These are phyloP conservation scores for Siphonodentalium dalli DNA, from an alignment of 2,888 invertebrate species.

Conservation along the genomic window DNA sequence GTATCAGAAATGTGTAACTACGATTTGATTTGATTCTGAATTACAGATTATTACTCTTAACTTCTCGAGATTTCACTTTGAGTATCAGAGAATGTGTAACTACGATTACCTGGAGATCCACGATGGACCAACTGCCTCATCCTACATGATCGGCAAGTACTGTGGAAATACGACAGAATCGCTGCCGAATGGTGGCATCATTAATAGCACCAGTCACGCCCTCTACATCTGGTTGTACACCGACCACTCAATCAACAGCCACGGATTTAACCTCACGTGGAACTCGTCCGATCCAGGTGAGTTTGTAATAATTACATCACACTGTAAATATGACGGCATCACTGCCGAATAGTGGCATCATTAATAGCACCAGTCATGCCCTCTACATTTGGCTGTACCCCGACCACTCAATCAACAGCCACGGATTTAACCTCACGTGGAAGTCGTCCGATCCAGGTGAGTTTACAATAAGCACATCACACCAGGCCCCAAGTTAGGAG, in stretches of 20 bases:
- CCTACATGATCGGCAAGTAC: slow-evolving; percentile 74
- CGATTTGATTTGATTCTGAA: no score
- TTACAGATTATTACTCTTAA: slow-evolving; percentile 78
- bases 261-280: slow-evolving; percentile 85
- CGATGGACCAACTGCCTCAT: slow-evolving; percentile 79
- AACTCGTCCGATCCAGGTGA: slow-evolving; percentile 70
- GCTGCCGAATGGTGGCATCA: slow-evolving; percentile 75
- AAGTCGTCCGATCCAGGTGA: slow-evolving; percentile 69
- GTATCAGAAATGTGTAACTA: no score
- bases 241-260: slow-evolving; percentile 72
- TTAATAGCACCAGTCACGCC: slow-evolving; percentile 79
- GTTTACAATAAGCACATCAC: not conserved
- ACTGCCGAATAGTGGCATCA: no score
- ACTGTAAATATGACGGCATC: slow-evolving; percentile 77
- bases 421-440: no score
- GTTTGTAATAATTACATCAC: not conserved
- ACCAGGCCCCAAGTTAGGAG: no score
- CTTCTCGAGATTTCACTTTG: slow-evolving; percentile 80
- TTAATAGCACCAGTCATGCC: slow-evolving; percentile 74
- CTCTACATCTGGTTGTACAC: slow-evolving; percentile 84
- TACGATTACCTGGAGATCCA: slow-evolving; percentile 75
- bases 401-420: no score
- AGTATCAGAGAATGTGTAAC: slow-evolving; percentile 67
- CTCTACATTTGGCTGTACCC: slow-evolving; percentile 82
- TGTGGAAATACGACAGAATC: slow-evolving; percentile 77